Evolutionary conservation across 2,888 invertebrate species (phyloP).

Genomic region (Heliconius ethilla): DNA sequence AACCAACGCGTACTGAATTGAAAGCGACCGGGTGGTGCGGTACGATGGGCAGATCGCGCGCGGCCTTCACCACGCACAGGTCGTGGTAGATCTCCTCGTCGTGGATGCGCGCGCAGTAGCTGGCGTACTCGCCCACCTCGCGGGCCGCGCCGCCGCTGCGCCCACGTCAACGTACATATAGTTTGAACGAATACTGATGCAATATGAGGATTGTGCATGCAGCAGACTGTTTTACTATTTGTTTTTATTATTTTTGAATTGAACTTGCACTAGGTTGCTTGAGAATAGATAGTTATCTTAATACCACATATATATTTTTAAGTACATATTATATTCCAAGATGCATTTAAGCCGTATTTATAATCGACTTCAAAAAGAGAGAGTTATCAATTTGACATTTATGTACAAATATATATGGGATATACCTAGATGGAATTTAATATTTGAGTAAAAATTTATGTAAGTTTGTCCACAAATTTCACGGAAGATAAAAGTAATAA

Average conservation of each 20-base stretch:
- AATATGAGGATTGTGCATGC: constrained; percentile 29
- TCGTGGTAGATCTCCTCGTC: constrained; percentile 98
- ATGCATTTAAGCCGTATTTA: neutral
- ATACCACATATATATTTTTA: neutral
- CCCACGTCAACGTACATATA: constrained; percentile 52
- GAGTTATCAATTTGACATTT: neutral
- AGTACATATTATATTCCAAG: neutral
- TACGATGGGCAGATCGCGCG: constrained; percentile 76
- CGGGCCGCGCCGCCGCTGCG: constrained; percentile 66
- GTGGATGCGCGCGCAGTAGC: constrained; percentile 87
- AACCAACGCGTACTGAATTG: constrained; percentile 73
- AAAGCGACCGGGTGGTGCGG: constrained; percentile 64
- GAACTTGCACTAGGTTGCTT: neutral
- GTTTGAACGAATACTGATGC: constrained; percentile 27
- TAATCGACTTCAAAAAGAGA: neutral
- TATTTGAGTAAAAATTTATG: neutral
- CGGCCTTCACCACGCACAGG: constrained; percentile 88
- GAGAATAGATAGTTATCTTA: neutral
- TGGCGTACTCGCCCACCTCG: constrained; percentile 84
- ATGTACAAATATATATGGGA: neutral
- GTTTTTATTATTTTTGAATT: neutral
- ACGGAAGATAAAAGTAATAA: neutral
- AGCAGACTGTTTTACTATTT: neutral
- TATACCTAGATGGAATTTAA: neutral
- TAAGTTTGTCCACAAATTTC: neutral